phyloP scores from a whole-genome alignment of 1,140 invertebrate species.

The Plectus sambesii region DNA sequence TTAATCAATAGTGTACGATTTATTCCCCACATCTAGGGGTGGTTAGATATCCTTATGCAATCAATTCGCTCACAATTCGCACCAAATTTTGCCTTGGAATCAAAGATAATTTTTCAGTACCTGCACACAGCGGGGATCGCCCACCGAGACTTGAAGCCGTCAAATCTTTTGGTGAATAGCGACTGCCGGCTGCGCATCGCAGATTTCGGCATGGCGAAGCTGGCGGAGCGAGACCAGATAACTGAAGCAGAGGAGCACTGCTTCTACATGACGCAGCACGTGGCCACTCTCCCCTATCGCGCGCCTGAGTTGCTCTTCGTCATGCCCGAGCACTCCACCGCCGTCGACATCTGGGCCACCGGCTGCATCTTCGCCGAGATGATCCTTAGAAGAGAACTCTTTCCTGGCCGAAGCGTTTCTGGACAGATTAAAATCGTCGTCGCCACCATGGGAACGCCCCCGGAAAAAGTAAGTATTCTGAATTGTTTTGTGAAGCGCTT shows the following conservation, averaged over 20 bases:
- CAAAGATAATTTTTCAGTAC: slow-evolving; percentile 41
- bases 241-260: slow-evolving; percentile 29
- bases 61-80: not conserved
- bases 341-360: too few species aligned
- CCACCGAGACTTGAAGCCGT: slow-evolving; percentile 51
- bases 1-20: slow-evolving; percentile 13
- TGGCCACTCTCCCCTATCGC: slow-evolving; percentile 26
- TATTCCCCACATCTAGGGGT: too few species aligned
- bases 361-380: too few species aligned
- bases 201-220: slow-evolving; percentile 50
- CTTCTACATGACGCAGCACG: slow-evolving; percentile 31
- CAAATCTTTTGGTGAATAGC: slow-evolving; percentile 51
- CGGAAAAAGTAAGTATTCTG: slow-evolving; percentile 27
- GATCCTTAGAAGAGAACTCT: too few species aligned
- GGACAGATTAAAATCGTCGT: slow-evolving; percentile 38
- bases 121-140: slow-evolving; percentile 52
- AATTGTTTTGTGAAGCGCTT: slow-evolving; percentile 3
- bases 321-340: slow-evolving; percentile 30
- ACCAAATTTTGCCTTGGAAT: too few species aligned
- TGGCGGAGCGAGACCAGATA: slow-evolving; percentile 21
- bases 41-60: too few species aligned
- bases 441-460: slow-evolving; percentile 29
- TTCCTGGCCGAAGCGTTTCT: slow-evolving; percentile 35
- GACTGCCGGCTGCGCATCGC: slow-evolving; percentile 51
- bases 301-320: too few species aligned